A percentile compares a stretch with the other conserved stretches of the same genome.
These are phyloP conservation scores for Emydocephalus ijimae DNA, from an alignment of 2,113 vertebrate species.

Conservation along the genomic window DNA sequence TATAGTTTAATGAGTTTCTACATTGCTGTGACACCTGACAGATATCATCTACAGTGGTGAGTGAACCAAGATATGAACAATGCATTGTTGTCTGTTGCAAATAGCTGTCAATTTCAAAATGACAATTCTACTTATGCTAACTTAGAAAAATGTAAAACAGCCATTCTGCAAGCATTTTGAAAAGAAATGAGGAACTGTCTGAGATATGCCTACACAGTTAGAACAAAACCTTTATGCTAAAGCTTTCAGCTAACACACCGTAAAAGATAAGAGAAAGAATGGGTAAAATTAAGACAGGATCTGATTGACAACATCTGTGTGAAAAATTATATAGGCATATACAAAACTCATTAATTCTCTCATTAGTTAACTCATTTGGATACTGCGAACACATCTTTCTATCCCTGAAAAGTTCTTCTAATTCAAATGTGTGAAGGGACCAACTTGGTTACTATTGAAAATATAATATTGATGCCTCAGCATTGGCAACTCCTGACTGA, in stretches of 20 bases:
- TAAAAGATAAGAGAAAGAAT: conserved; percentile 42
- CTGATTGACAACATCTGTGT: conserved; percentile 34
- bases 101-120: conserved; percentile 67
- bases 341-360: conserved; percentile 9
- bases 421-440: background rate
- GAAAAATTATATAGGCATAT: background rate
- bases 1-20: conserved; percentile 50
- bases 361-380: background rate
- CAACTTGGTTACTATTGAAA: background rate
- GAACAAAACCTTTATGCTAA: conserved; percentile 62
- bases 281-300: background rate
- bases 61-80: conserved; percentile 52
- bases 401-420: conserved; percentile 17
- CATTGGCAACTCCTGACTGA: background rate
- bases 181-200: conserved; percentile 69
- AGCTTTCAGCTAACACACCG: conserved; percentile 47
- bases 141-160: conserved; percentile 63
- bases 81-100: conserved; percentile 68
- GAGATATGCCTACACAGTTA: conserved; percentile 62
- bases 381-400: conserved; percentile 2
- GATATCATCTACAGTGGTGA: conserved; percentile 41
- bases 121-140: conserved; percentile 69
- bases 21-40: conserved; percentile 67
- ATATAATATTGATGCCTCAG: background rate
- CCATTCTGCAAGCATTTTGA: conserved; percentile 53